Base-by-base conservation (phyloP, 2,797 vertebrate genomes). In the Lacerta agilis region DNA sequence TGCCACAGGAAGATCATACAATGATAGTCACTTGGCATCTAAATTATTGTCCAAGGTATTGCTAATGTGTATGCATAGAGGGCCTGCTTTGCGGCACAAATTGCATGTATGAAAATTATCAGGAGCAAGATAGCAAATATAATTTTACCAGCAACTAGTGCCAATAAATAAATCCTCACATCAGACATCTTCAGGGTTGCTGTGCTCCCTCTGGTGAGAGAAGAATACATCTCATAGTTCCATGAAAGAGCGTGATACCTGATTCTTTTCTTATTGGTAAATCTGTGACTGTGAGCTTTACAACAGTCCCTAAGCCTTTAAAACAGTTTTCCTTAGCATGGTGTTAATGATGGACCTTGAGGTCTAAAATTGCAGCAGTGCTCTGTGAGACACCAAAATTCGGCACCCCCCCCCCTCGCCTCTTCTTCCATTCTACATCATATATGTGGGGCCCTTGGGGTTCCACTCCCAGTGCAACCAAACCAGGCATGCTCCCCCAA, bases 41-140 rank as follows among this genome's bases (percentile, higher is more conserved):
- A 90, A 41, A 11, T 92, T 91, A 92, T 86, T 72, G 15, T 69
- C 66, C 92, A 81, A 90, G 91, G 55, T 86, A 64, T 72, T 92
- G 66, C 89, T 77, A 82, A 80, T 87, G 82, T 2, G 3, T 79
- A n/a, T 58, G n/a, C 61, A 3, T 75, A 25, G n/a, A 33, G 91
- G 61, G 88, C 7, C 75, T 84, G 41, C 23, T 84, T 94, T 84
- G 20, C 61, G 38, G 13, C 9, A 66, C 8, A 76, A 85, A 55
- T 15, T 55, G 13, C 15, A 55, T 55, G 71, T 29, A 18, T 72
- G 36, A 33, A 79, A 92, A 94, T 78, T 41, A 82, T 85, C 45
- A 29, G 41, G 86, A 23, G 38, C 3, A 90, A 91, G 90, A 49
- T 18, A 87, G 43, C n/a, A 89, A 64, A 45, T 0, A 0, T 61